Base-by-base conservation (phyloP, 2,797 vertebrate genomes). In the Chelmon rostratus region DNA sequence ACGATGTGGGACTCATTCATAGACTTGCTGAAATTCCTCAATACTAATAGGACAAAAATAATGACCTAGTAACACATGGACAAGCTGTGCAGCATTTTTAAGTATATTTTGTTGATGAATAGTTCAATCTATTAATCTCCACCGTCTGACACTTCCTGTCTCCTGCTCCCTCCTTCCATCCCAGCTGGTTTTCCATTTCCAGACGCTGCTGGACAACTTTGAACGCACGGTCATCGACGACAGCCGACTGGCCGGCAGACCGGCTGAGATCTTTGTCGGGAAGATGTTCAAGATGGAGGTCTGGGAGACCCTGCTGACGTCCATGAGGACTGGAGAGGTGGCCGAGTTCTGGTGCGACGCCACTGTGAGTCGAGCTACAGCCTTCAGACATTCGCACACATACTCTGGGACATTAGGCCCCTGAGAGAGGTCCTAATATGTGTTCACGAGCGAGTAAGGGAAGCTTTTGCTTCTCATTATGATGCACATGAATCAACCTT, bases 221-320 rank as follows among this genome's bases (percentile, higher is more conserved):
- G 97, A 97, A 82, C 89, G 96, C 52, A 97, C 96, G 0, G 94
- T 97, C 84, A 94, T 97, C 0, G 97, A 97, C 0, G 97, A 98
- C 94, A 98, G 97, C 56, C 94, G 95, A 23, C 89, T 92, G 67
- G 94, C 92, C 3, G 94, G 96, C 44, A 68, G 90, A 58, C 96
- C 96, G 8, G 95, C 96, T n/a, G 97, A 98, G 92, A 96, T 98
- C 82, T 96, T 97, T 25, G 92, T 97, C 16, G 97, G 96, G 81
- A 98, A 97, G 90, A 96, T 97, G 97, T 97, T 98, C 92, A 97
- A 97, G 92, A 92, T 98, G 89, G 97, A 97, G 84, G 95, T 97
- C 52, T 98, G 97, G 97, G 97, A 97, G 92, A 95, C 92, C 0
- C 92, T 97, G 85, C 92, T 98, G 68, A 96, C 77, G 6, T 97